phyloP scores from a whole-genome alignment of 2,113 vertebrate species.

The Xiphophorus maculatus region DNA sequence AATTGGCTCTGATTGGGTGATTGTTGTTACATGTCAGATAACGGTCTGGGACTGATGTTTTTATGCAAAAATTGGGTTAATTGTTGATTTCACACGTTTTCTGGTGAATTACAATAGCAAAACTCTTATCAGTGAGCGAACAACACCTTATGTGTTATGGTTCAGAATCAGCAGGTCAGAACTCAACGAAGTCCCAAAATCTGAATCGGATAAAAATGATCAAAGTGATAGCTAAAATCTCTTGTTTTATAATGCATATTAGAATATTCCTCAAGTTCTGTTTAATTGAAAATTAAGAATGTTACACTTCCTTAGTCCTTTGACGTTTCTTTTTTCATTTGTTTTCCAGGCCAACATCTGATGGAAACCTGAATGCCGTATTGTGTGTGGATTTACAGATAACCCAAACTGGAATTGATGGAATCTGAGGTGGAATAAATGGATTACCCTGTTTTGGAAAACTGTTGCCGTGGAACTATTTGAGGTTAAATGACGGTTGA shows the following conservation, averaged over 20 bases:
- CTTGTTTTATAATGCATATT: neutral
- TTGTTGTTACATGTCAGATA: neutral
- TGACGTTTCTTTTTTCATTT: constrained; percentile 54
- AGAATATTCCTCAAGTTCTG: neutral
- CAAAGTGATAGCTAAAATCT: neutral
- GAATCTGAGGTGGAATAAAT: constrained; percentile 72
- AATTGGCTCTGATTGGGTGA: neutral
- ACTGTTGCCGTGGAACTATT: constrained; percentile 68
- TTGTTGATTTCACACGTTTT: no score
- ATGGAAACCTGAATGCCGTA: neutral
- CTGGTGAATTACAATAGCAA: no score
- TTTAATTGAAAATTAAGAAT: neutral
- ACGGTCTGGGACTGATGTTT: no score
- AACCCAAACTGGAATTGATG: constrained; percentile 53
- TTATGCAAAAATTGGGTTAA: no score
- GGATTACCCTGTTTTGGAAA: constrained; percentile 72
- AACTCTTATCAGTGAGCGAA: no score
- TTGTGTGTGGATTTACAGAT: constrained; percentile 56
- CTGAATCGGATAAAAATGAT: neutral
- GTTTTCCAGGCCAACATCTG: neutral
- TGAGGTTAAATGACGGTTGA: constrained; percentile 66
- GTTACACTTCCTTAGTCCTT: constrained; percentile 32
- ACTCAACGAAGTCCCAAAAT: neutral
- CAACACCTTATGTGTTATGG: neutral
- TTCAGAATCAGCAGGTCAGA: neutral